Percentiles rank a stretch among this genome's conserved stretches.
Conservation (phyloP, 1,140 invertebrate genomes). For the Listronotus bonariensis region DNA sequence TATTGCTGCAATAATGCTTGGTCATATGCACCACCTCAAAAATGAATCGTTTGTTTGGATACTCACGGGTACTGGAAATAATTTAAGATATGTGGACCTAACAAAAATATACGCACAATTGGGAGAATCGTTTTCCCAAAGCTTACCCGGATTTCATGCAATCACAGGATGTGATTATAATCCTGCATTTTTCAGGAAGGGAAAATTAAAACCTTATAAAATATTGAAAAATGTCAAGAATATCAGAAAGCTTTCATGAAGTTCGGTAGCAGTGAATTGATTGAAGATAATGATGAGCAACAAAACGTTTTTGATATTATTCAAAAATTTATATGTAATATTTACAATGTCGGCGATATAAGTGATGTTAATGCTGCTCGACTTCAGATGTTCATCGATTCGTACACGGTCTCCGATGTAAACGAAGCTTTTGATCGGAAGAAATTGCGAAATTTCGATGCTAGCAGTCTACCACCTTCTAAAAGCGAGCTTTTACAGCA, state of each 20-base stretch:
- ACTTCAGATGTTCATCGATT: too few species aligned
- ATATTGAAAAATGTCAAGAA: conserved; percentile 33
- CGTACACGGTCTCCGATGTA: too few species aligned
- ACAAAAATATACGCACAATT: conserved; percentile 45
- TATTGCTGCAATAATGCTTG: conserved; percentile 49
- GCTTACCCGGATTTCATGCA: conserved; percentile 53
- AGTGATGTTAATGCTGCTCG: too few species aligned
- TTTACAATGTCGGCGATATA: too few species aligned
- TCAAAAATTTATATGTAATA: too few species aligned
- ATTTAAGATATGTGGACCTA: conserved; percentile 42
- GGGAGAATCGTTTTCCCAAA: conserved; percentile 40
- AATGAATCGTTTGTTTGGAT: conserved; percentile 33
- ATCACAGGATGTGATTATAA: conserved; percentile 56
- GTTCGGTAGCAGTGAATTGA: conserved; percentile 8
- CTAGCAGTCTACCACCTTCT: too few species aligned
- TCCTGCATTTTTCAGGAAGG: conserved; percentile 49
- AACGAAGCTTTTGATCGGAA: too few species aligned
- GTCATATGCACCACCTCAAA: conserved; percentile 42
- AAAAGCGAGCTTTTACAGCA: too few species aligned
- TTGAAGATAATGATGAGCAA: not conserved
- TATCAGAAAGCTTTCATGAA: conserved; percentile 24
- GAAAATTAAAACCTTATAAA: conserved; percentile 44
- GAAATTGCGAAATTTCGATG: too few species aligned
- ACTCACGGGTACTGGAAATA: conserved; percentile 41
- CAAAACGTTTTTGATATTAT: too few species aligned